Evolutionary conservation across 2,797 vertebrate genomes (phyloP).

Genomic region (Lacerta agilis): DNA sequence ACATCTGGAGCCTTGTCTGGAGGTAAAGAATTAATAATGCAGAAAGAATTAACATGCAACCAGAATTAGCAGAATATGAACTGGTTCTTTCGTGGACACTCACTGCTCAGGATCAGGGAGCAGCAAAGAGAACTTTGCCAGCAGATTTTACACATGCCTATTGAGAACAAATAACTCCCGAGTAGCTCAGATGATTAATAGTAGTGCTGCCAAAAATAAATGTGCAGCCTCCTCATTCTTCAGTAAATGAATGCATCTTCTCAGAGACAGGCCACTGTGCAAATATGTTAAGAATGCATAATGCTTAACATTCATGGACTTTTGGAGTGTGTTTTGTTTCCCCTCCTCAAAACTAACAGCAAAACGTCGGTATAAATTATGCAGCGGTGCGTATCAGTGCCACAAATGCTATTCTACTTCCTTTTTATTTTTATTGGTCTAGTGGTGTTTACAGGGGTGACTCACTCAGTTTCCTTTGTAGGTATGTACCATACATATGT

Average conservation of each 20-base stretch:
- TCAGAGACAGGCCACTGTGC: not conserved
- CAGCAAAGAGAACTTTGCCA: not conserved
- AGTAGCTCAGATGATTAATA: conserved; percentile 22
- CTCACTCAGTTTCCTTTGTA: not conserved
- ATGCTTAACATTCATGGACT: conserved; percentile 24
- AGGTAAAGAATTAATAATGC: not conserved
- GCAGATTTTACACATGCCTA: conserved; percentile 18
- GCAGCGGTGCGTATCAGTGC: not conserved
- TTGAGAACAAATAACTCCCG: conserved; percentile 21
- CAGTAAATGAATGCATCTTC: conserved; percentile 35
- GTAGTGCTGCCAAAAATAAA: conserved; percentile 26
- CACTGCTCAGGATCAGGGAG: not conserved
- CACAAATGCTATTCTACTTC: not conserved
- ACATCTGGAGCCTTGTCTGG: not conserved
- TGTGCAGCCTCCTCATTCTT: conserved; percentile 11
- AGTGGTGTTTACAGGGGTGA: not conserved
- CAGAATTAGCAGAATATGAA: not conserved
- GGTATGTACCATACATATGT: accelerated
- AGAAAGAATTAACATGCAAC: not conserved
- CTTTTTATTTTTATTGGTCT: not conserved
- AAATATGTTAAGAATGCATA: conserved; percentile 23
- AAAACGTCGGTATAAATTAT: not conserved
- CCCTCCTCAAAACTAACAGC: not conserved
- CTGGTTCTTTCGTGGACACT: not conserved
- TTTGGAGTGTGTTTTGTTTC: not conserved